Evolutionary conservation across 2,113 vertebrate genomes (phyloP), one percentile per base, ranked within the genome.

Genomic region (Rostratula benghalensis): DNA sequence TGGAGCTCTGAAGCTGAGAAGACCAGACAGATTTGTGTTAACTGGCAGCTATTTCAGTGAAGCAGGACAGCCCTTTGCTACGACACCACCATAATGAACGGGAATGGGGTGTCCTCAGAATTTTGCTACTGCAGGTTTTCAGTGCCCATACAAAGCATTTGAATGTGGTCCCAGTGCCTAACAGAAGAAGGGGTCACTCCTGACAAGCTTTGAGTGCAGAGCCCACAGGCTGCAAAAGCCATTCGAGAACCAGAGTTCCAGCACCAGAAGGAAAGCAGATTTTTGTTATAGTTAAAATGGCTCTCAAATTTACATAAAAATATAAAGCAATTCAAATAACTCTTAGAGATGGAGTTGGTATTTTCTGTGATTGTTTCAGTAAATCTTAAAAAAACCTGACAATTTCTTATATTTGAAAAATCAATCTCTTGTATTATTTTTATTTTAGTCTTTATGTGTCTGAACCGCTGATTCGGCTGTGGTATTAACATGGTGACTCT

Each of bases 391-490:
- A 21, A 46, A 46, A 46, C 19, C 19, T 17, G 18, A 46, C 51
- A 60, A 50, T 81, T 92, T 89, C 68, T 78, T 70, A 67, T 28
- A 64, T 89, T 81, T 83, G 65, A 70, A 83, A 67, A 92, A 45
- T 28, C 37, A 35, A 57, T 81, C 76, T 59, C 37, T 82, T 90
- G 80, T 68, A 74, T 94, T 94, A 53, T 78, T 92, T 95, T 91
- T 89, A 60, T 48, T 90, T 94, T 59, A 74, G 74, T 82, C 86
- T 70, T 90, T 79, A 80, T 90, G 67, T 94, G 64, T 94, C 17
- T 87, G 77, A 94, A 56, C 73, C 83, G 84, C 77, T 71, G 80
- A 56, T 89, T 87, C 87, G 86, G 69, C 89, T 79, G 65, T 91
- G 93, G 87, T 87, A 37, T 83, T 84, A 82, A 89, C 68, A 28